Evolutionary conservation across 2,113 vertebrate genomes (phyloP).

Genomic region (Laticauda laticaudata): DNA sequence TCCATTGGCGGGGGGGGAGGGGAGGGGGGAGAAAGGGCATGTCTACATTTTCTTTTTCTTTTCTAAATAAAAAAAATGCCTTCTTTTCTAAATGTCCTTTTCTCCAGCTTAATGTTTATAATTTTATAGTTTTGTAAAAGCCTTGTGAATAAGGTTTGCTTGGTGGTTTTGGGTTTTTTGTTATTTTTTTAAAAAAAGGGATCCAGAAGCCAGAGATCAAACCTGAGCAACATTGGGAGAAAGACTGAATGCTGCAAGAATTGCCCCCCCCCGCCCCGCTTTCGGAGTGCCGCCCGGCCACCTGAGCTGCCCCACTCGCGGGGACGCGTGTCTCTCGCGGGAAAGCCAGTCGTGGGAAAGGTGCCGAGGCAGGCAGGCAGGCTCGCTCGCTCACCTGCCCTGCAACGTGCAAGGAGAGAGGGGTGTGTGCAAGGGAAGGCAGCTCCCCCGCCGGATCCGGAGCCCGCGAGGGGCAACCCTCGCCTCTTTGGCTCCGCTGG

Average conservation of each 20-base stretch:
- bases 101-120: neutral
- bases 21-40: rapidly evolving
- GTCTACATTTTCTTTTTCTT: neutral
- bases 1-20: neutral
- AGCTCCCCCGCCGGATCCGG: neutral
- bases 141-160: neutral
- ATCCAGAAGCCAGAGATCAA: neutral
- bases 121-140: neutral
- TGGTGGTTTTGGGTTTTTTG: too few species aligned
- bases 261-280: neutral
- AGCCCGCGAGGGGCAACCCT: neutral
- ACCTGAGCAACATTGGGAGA: neutral
- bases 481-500: neutral
- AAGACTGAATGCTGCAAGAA: neutral
- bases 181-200: neutral
- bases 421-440: neutral
- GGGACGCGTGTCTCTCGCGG: neutral
- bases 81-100: neutral
- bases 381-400: neutral
- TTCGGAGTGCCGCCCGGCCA: neutral
- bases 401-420: neutral
- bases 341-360: neutral
- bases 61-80: neutral
- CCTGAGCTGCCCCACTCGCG: neutral
- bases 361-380: neutral